A percentile compares a stretch with the other conserved stretches of the same genome.
Conservation (phyloP, 2,888 invertebrate species). For the Tiliacea citrago region DNA sequence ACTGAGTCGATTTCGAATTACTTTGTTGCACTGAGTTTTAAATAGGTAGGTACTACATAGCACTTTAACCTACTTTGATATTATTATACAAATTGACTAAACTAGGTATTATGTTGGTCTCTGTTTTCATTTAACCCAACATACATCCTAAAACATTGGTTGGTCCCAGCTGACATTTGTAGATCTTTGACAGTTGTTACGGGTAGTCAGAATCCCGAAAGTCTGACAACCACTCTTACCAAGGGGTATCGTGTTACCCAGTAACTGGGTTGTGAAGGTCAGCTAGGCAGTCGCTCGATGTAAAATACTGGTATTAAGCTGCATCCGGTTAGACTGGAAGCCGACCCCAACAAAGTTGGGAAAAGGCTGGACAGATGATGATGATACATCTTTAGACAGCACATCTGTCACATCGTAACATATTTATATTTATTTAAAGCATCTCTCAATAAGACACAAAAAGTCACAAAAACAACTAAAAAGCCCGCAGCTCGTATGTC, state of each 20-base stretch:
- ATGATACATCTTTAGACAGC: slow-evolving; percentile 19
- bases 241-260: too few relatives aligned
- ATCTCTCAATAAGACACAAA: slow-evolving; percentile 34
- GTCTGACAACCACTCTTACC: too few relatives aligned
- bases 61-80: background rate
- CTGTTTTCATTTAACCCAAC: slow-evolving; percentile 3
- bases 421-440: slow-evolving; percentile 55
- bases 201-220: too few relatives aligned
- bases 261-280: too few relatives aligned
- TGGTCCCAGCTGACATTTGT: too few relatives aligned
- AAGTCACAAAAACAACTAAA: slow-evolving; percentile 35
- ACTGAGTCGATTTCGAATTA: background rate
- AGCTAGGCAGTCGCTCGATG: too few relatives aligned
- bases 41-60: background rate
- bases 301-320: too few relatives aligned
- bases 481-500: slow-evolving; percentile 62
- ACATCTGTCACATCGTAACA: slow-evolving; percentile 44
- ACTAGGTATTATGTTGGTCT: background rate
- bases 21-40: background rate
- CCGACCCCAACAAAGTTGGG: too few relatives aligned
- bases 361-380: too few relatives aligned
- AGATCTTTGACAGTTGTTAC: too few relatives aligned
- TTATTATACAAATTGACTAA: background rate
- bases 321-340: too few relatives aligned
- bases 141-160: slow-evolving; percentile 28